Evolutionary conservation across 1,140 invertebrate genomes (phyloP).

Genomic region (Eriosoma lanigerum): DNA sequence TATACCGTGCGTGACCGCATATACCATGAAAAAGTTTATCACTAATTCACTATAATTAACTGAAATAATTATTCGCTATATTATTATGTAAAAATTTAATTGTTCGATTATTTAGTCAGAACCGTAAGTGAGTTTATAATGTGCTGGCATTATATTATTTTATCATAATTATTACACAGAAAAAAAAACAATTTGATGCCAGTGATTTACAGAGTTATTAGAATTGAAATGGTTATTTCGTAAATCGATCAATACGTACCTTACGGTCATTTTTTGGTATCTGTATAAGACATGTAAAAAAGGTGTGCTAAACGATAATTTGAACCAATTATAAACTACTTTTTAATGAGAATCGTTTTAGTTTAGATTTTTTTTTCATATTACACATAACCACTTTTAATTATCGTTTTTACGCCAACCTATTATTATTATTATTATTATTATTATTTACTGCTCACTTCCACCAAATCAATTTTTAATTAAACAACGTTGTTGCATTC

Average conservation of each 20-base stretch:
- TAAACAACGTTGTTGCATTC: slow-evolving; percentile 1
- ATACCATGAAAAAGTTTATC: slow-evolving; percentile 8
- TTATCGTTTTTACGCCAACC: background rate
- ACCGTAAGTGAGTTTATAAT: slow-evolving; percentile 5
- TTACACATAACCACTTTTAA: background rate
- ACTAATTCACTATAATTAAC: too few relatives aligned
- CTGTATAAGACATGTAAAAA: background rate
- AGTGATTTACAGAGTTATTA: background rate
- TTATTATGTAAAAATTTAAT: too few relatives aligned
- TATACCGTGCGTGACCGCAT: too few relatives aligned
- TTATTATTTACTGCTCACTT: background rate
- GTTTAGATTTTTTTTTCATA: background rate
- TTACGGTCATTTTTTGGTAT: background rate
- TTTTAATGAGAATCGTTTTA: slow-evolving; percentile 29
- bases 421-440: background rate
- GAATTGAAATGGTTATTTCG: background rate
- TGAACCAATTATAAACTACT: slow-evolving; percentile 30
- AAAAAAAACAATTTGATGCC: too few relatives aligned
- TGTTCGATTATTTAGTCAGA: background rate
- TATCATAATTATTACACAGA: too few relatives aligned
- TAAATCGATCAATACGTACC: background rate
- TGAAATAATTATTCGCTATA: too few relatives aligned
- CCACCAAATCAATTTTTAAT: background rate
- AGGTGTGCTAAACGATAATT: slow-evolving; percentile 16
- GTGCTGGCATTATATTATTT: background rate